Base-by-base conservation (phyloP, 2,888 invertebrate genomes). In the Spodoptera picta region DNA sequence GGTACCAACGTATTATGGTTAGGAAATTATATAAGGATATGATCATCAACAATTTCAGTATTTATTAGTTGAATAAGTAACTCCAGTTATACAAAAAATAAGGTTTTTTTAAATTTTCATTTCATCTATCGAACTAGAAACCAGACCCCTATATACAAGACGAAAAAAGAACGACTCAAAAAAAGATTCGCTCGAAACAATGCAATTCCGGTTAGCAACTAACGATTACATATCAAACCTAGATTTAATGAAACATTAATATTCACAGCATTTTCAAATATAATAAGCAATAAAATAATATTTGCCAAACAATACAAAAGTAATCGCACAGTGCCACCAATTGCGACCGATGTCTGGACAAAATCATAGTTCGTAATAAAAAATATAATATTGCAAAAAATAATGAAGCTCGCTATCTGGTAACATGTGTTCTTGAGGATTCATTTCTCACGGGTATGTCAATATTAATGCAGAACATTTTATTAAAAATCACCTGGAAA, bases 381-480 rank as follows among this genome's bases (percentile, higher is more conserved):
- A 71, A 52, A 60, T 31, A 63, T 53, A 65, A 82, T 83, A 84
- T 85, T 85, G 88, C 87, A 85, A 86, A 87, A 83, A 77, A 68
- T 82, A 80, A 83, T 83, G 77, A 83, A 79, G 79, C 61, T 50
- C 73, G 61, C 72, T 87, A 88, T 88, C 88, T 81, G 31, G 41
- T 61, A 31, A 60, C 84, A 85, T 73, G 77, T 88, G 87, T 71
- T 67, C 68, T 66, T 66, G 61, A 64, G 66, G 54, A 55, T 61
- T 53, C 72, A 78, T 74, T 86, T 89, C 89, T 80, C 89, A 89
- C 86, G 84, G 77, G 63, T 76, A 77, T 82, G 78, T 83, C 78
- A 63, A 72, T 70, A 69, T 64, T 61, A 64, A 68, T 69, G 58
- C 53, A 53, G 47, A 49, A 60, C 74, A 74, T 77, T 72, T 68